Evolutionary conservation across 2,113 vertebrate genomes (phyloP), one percentile per base, ranked within the genome.

Genomic region (Oreocharis arfaki): DNA sequence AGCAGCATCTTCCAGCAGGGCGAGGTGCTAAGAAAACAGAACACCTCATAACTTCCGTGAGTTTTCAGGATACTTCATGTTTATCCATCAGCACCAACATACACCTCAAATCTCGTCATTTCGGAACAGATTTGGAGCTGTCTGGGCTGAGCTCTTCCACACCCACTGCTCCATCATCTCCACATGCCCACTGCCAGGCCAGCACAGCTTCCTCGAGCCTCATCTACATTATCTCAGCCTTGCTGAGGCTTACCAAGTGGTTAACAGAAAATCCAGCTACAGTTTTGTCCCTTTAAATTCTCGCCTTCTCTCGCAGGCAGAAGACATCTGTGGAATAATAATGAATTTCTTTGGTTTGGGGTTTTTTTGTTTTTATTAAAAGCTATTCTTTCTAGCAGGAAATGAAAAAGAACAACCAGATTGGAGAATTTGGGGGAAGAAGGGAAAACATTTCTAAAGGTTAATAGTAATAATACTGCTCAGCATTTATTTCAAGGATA

Each of bases 381-480:
- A 94, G 93, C 93, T 92, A 95, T 95, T 97, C 93, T 94, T 96
- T 67, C 93, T 89, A 93, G 88, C 95, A 97, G 96, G 95, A 97
- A 96, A 97, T 96, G 95, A 97, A 92, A 97, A 95, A 94, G 90
- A 96, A 93, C 90, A 86, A 95, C 56, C 95, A 96, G 95, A 94
- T 81, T 71, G 85, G 70, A 96, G 92, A 95, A 94, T 93, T 60
- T 70, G 50, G 79, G 60, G 52, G 64, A 95, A 95, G 9, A 95
- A 94, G 88, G 85, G 93, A 92, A 96, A 96, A 90, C 76, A 74
- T 93, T 95, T 96, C 76, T 93, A 86, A 92, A 94, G 92, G 90
- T 96, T 94, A 95, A 88, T 81, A 95, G 59, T 39, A 91, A 86
- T 95, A 96, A 89, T 86, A 91, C 70, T 88, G 75, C 88, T 96